Evolutionary conservation across 2,888 invertebrate genomes (phyloP).

Genomic region (Chrysotoxum bicinctum): DNA sequence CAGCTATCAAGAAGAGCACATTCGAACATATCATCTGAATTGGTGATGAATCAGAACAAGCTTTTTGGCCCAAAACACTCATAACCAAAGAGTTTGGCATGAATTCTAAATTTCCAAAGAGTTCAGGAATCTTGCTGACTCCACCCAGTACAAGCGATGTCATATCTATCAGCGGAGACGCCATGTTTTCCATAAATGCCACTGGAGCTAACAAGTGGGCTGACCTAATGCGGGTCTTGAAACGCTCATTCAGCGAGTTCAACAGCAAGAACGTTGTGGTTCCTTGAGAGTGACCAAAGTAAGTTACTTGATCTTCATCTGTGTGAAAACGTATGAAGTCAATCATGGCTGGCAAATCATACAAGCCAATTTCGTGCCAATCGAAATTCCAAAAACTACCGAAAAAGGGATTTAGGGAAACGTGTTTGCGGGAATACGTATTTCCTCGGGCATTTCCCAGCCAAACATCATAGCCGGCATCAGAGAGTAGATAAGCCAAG

Average conservation of each 20-base stretch:
- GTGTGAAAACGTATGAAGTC: constrained; percentile 77
- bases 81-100: constrained; percentile 76
- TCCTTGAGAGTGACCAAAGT: constrained; percentile 80
- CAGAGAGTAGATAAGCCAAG: constrained; percentile 82
- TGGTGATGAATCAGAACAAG: constrained; percentile 77
- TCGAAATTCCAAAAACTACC: constrained; percentile 79
- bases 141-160: constrained; percentile 84
- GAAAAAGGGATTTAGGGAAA: neutral
- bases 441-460: constrained; percentile 92
- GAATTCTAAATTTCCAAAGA: constrained; percentile 79
- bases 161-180: constrained; percentile 83
- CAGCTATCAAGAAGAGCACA: constrained; percentile 78
- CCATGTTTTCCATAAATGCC: constrained; percentile 78
- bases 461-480: constrained; percentile 90
- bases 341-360: constrained; percentile 79
- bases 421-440: constrained; percentile 81
- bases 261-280: constrained; percentile 79
- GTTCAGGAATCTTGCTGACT: constrained; percentile 78
- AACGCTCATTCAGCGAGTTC: constrained; percentile 74
- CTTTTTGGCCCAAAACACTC: constrained; percentile 78
- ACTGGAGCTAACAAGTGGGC: constrained; percentile 79
- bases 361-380: constrained; percentile 80
- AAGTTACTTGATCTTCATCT: constrained; percentile 73
- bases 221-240: constrained; percentile 75
- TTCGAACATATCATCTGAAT: constrained; percentile 77